These are phyloP conservation scores for Anguilla obscura DNA, from an alignment of 2,797 vertebrate genomes.

Conservation along the genomic window DNA sequence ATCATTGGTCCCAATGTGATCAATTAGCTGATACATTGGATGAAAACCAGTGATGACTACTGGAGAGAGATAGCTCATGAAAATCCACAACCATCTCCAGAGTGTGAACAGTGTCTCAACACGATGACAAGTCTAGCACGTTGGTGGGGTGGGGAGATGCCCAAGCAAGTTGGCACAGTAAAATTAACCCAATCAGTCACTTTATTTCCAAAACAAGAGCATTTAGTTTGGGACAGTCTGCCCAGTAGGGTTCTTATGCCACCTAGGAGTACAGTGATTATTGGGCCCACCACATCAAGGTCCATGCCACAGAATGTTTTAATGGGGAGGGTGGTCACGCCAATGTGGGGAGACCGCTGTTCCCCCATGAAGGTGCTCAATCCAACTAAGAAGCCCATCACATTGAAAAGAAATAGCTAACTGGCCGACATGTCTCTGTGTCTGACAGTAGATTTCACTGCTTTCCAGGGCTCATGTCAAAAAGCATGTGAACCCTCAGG, in stretches of 20 bases:
- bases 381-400: constrained; percentile 29
- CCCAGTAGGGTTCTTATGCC: constrained; percentile 22
- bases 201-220: constrained; percentile 32
- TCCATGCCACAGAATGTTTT: constrained; percentile 20
- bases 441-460: constrained; percentile 30
- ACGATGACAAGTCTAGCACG: constrained; percentile 26
- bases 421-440: constrained; percentile 35
- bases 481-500: not conserved
- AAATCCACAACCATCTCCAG: not conserved
- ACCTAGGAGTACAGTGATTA: constrained; percentile 32
- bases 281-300: constrained; percentile 22
- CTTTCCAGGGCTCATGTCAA: constrained; percentile 34
- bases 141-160: constrained; percentile 25
- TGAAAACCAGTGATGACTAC: constrained; percentile 29
- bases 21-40: not conserved
- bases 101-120: constrained; percentile 31
- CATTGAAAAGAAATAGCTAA: constrained; percentile 24
- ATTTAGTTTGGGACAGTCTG: constrained; percentile 34
- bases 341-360: constrained; percentile 38
- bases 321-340: constrained; percentile 27
- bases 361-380: constrained; percentile 33
- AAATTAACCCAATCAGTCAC: constrained; percentile 22
- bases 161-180: constrained; percentile 32
- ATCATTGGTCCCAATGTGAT: constrained; percentile 40
- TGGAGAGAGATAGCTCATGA: constrained; percentile 33